A percentile compares a stretch with the other conserved stretches of the same genome.
Evolutionary conservation across 2,888 invertebrate genomes (phyloP).

Genomic region (Urechis unicinctus): DNA sequence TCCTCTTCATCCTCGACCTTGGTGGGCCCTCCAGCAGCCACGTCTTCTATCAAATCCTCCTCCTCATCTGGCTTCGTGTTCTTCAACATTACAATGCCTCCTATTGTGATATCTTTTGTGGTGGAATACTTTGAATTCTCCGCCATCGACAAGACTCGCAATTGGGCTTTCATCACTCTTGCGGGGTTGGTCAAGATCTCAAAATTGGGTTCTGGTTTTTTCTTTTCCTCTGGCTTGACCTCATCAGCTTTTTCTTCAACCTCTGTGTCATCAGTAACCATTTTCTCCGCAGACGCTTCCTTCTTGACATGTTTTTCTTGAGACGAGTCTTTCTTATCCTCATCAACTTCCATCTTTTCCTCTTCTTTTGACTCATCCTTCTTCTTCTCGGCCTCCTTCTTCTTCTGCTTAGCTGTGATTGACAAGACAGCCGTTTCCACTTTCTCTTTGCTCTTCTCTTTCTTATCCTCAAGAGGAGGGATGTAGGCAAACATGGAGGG

Average conservation of each 20-base stretch:
- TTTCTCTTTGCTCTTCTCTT: conserved; percentile 94
- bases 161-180: conserved; percentile 84
- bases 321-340: conserved; percentile 58
- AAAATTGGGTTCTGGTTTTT: conserved; percentile 71
- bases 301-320: conserved; percentile 60
- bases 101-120: conserved; percentile 82
- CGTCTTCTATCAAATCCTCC: conserved; percentile 81
- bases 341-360: conserved; percentile 52
- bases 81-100: conserved; percentile 91
- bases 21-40: conserved; percentile 60
- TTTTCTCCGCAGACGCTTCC: conserved; percentile 61
- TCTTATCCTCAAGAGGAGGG: conserved; percentile 94
- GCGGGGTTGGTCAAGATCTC: conserved; percentile 92
- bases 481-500: conserved; percentile 96
- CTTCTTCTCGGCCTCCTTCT: conserved; percentile 47
- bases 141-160: conserved; percentile 22
- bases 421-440: conserved; percentile 96
- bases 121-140: conserved; percentile 61
- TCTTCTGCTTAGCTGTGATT: conserved; percentile 75
- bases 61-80: conserved; percentile 73
- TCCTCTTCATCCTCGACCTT: conserved; percentile 67
- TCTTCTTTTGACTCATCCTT: conserved; percentile 16
- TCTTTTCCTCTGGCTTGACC: conserved; percentile 51
- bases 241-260: conserved; percentile 54
- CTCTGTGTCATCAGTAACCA: conserved; percentile 23